Evolutionary conservation across 2,113 vertebrate genomes (phyloP).

Genomic region (Cololabis saira): DNA sequence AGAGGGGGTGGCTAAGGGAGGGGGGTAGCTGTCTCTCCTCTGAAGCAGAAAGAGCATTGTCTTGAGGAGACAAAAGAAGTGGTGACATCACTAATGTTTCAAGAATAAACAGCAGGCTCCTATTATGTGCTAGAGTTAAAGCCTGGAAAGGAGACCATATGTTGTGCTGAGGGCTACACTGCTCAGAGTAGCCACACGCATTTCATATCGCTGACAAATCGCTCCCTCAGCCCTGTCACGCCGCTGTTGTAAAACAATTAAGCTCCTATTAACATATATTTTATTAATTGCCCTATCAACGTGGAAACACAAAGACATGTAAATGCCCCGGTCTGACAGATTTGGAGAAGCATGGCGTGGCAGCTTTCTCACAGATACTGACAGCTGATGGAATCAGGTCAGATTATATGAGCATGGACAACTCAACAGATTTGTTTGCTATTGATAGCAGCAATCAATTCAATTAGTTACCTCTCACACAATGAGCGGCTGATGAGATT

Average conservation of each 20-base stretch:
- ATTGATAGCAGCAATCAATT: slow-evolving; percentile 95
- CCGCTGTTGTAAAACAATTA: slow-evolving; percentile 80
- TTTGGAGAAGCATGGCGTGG: slow-evolving; percentile 86
- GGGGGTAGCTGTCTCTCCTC: slow-evolving; percentile 41
- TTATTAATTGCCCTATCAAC: slow-evolving; percentile 91
- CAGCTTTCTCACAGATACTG: slow-evolving; percentile 92
- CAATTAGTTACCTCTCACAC: slow-evolving; percentile 65
- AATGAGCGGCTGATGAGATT: slow-evolving; percentile 68
- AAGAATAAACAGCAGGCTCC: slow-evolving; percentile 71
- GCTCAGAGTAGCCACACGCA: slow-evolving; percentile 59
- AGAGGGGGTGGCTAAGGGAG: too few species aligned
- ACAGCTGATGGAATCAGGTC: slow-evolving; percentile 93
- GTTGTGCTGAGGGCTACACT: slow-evolving; percentile 72
- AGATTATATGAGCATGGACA: slow-evolving; percentile 95
- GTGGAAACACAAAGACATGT: slow-evolving; percentile 75
- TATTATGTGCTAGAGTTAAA: slow-evolving; percentile 70
- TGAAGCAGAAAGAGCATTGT: slow-evolving; percentile 66
- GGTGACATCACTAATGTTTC: slow-evolving; percentile 75
- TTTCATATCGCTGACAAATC: slow-evolving; percentile 69
- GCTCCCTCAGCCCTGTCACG: slow-evolving; percentile 72
- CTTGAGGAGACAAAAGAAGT: slow-evolving; percentile 76
- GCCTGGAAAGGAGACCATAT: slow-evolving; percentile 80
- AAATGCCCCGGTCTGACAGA: slow-evolving; percentile 81
- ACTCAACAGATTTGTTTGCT: slow-evolving; percentile 93
- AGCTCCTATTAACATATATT: slow-evolving; percentile 91